Evolutionary conservation across 2,888 invertebrate genomes (phyloP), one percentile per base, ranked within the genome.

Genomic region (Amphipyra tragopoginis): DNA sequence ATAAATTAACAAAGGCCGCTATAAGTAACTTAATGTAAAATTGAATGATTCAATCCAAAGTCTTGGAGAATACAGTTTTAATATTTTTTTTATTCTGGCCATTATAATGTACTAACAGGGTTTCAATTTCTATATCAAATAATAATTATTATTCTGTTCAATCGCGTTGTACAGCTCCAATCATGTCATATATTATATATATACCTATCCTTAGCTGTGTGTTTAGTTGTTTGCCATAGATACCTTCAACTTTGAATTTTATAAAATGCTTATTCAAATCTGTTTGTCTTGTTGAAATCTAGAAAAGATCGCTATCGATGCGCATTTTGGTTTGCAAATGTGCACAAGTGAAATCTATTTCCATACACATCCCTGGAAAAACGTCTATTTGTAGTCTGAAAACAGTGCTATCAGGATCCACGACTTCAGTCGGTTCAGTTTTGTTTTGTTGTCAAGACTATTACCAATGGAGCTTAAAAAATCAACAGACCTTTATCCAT

Each of bases 271-370:
- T 43, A 29, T 45, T 29, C 26, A 55, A 47, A 26, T 36, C 49
- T 7, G 0, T 40, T 2, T 3, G 10, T 50, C 11, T 15, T 47
- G 21, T 21, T 51, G 34, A 51, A 64, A 67, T 39, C 39, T 48
- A 56, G 43, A 43, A 42, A 43, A 55, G 38, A 65, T 52, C 42
- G 36, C 36, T 38, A 44, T 57, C 51, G 44, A 43, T 53, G 15
- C n/a, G 42, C 36, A 53, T 50, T 65, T 65, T 39, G 52, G 49
- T 72, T 72, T 44, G 34, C 21, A 65, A 65, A 63, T 45, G 45
- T 15, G 42, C 34, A 47, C 33, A 52, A 9, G 29, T 45, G 26
- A 36, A 69, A 44, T 40, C 49, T 57, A 38, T 58, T 66, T 58
- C 29, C 49, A 53, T 45, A 29, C 5, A 11, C 15, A 49, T 72